Evolutionary conservation across 2,797 vertebrate genomes (phyloP), one percentile per base, ranked within the genome.

Genomic region (Peromyscus melanophrys): DNA sequence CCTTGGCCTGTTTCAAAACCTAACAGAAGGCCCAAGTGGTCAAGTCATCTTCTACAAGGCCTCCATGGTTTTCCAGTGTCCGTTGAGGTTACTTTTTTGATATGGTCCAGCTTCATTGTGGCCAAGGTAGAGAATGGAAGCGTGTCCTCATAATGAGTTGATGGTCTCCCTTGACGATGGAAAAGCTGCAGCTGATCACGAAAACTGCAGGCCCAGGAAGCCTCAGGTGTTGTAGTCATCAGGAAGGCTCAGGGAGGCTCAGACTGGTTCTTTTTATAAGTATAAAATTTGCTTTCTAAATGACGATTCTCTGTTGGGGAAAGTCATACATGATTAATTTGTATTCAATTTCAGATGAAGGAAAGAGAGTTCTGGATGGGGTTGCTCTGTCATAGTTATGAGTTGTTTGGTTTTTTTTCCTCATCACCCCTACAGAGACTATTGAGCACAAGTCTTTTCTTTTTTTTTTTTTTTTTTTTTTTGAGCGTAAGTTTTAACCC

Each of bases 331-430:
- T 7, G 5, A 88, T 69, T 96, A 27, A n/a, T 94, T 71, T 34
- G 46, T 31, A 75, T 97, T 92, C 19, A 77, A 17, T 80, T 94
- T 97, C 59, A 85, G 43, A 77, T 57, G 73, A 27, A 93, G 55
- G 46, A 94, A 92, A 40, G 11, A 69, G 75, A 94, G 40, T 69
- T 75, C 52, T 55, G 85, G 40, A 69, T 4, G 29, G 73, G 52
- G 29, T 37, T 75, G 65, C 75, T 89, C 12, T 63, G 8, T 31
- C 63, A 77, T 17, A 77, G 13, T 37, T 43, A 1, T 16, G 4
- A 55, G 4, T 29, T 49, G 43, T 16, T 65, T 4, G 31, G 9
- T 65, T 4, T 8, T 4, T 59, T 55, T 52, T 27, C 63, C 71
- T 37, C 69, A 49, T 82, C 40, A 11, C 9, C 89, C 34, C n/a